Evolutionary conservation across 1,140 invertebrate species (phyloP).

Genomic region (Conopomorpha cramerella): DNA sequence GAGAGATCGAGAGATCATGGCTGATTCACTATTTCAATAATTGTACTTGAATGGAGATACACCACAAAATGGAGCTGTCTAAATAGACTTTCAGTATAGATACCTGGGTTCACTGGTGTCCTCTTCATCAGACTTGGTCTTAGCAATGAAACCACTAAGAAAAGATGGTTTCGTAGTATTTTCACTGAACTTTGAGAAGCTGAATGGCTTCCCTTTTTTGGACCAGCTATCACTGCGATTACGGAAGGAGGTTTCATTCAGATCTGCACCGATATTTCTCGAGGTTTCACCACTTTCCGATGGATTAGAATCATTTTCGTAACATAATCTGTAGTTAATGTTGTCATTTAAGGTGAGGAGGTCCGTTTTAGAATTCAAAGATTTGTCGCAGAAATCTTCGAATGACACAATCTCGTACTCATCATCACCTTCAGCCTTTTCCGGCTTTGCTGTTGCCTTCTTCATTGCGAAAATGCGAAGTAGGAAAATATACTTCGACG

Average conservation of each 20-base stretch:
- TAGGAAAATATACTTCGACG: too few relatives aligned
- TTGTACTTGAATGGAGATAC: too few relatives aligned
- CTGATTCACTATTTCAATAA: too few relatives aligned
- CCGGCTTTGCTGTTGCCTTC: conserved; percentile 52
- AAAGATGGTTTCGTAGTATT: too few relatives aligned
- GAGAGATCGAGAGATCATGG: too few relatives aligned
- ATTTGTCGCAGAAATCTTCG: conserved; percentile 62
- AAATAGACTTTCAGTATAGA: too few relatives aligned
- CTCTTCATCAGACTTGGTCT: conserved; percentile 30
- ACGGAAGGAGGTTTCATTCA: conserved; percentile 47
- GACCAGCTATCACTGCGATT: too few relatives aligned
- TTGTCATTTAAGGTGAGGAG: conserved; percentile 55
- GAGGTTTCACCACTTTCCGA: conserved; percentile 36
- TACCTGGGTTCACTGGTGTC: conserved; percentile 35
- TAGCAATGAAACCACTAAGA: conserved; percentile 35
- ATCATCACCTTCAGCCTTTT: conserved; percentile 32
- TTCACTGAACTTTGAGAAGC: too few relatives aligned
- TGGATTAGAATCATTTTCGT: conserved; percentile 36
- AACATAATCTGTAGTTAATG: conserved; percentile 55
- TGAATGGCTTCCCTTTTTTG: too few relatives aligned
- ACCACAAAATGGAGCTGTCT: too few relatives aligned
- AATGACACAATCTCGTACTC: conserved; percentile 61
- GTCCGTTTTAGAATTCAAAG: conserved; percentile 49
- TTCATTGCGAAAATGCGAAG: too few relatives aligned
- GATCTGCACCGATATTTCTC: conserved; percentile 26